A percentile compares a stretch with the other conserved stretches of the same genome.
phyloP scores from a whole-genome alignment of 1,140 invertebrate species.

The Venturia canescens region DNA sequence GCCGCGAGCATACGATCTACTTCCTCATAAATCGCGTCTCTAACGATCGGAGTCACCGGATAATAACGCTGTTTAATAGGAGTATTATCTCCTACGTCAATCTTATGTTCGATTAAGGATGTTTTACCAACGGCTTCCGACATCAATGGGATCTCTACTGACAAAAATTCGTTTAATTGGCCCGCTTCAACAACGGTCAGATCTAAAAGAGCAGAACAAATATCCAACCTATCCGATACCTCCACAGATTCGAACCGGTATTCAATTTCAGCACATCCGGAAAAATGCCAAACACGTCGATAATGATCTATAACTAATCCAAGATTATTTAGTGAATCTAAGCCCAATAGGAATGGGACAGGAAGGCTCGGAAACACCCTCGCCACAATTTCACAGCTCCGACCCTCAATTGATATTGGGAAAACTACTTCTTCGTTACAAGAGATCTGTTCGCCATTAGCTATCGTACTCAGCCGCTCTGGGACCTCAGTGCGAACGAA shows the following conservation, averaged over 20 bases:
- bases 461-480: not conserved
- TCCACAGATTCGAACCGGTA: not conserved
- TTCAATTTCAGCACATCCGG: not conserved
- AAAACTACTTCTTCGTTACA: constrained; percentile 9
- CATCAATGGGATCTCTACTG: not conserved
- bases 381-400: not conserved
- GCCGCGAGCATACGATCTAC: constrained; percentile 54
- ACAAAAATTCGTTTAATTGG: not conserved
- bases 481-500: not conserved
- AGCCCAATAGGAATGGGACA: not conserved
- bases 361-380: constrained; percentile 5
- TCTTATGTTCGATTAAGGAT: not conserved
- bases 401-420: not conserved
- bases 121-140: not conserved
- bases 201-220: not conserved
- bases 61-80: constrained; percentile 58
- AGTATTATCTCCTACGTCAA: constrained; percentile 54
- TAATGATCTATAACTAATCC: not conserved
- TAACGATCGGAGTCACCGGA: constrained; percentile 35
- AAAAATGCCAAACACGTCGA: not conserved
- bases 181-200: not conserved
- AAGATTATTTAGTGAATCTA: not conserved
- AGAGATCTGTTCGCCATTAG: not conserved
- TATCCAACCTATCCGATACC: not conserved
- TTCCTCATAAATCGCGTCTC: constrained; percentile 37